Evolutionary conservation across 2,113 vertebrate species (phyloP).

Genomic region (Prinia subflava): DNA sequence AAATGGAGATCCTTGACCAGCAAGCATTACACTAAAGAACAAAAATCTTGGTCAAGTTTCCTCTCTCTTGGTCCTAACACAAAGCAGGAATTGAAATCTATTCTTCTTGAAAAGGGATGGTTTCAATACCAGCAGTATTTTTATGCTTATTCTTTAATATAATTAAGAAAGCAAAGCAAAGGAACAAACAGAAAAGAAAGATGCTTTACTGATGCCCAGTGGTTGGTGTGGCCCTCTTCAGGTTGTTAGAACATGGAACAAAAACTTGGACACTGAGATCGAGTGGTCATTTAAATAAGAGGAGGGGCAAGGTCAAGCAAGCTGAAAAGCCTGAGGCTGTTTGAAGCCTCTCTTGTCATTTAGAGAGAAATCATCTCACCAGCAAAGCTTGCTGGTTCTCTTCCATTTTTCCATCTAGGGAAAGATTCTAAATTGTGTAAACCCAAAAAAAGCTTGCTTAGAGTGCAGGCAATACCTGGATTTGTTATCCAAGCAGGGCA

Average conservation of each 20-base stretch:
- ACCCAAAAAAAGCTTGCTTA: background rate
- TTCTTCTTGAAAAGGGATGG: background rate
- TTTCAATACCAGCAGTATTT: background rate
- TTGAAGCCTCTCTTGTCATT: background rate
- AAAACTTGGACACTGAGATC: background rate
- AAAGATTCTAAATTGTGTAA: background rate
- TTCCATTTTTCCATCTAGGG: background rate
- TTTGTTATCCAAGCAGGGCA: background rate
- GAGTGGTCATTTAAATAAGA: fast-evolving
- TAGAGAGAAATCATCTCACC: background rate
- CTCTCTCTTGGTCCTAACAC: background rate
- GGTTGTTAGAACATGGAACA: background rate
- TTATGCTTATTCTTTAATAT: background rate
- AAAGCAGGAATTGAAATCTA: background rate
- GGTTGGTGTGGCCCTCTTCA: background rate
- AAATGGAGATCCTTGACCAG: background rate
- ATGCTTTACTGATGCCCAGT: background rate
- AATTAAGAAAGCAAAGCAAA: background rate
- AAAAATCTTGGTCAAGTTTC: background rate
- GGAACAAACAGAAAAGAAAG: background rate
- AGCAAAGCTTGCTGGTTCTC: background rate
- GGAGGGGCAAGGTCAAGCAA: background rate
- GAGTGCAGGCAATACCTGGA: background rate
- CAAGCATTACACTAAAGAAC: background rate
- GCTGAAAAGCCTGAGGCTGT: background rate